Conservation (phyloP, 2,113 vertebrate species). For the Silurus asotus region DNA sequence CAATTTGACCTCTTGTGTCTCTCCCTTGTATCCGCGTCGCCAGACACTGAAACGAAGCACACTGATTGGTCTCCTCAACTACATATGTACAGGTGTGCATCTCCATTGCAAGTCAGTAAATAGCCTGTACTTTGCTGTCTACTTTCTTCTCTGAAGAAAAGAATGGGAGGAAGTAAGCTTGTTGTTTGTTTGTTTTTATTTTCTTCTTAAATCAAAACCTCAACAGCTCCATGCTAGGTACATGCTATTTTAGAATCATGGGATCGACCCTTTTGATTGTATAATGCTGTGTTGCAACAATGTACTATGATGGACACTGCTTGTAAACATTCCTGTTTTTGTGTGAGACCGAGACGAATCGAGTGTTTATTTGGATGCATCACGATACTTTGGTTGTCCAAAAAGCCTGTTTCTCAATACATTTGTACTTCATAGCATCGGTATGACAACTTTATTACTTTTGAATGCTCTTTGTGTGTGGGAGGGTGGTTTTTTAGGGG, state of each 20-base stretch:
- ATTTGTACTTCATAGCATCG: background rate
- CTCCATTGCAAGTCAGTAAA: background rate
- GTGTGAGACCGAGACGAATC: background rate
- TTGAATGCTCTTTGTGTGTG: background rate
- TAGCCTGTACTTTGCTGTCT: background rate
- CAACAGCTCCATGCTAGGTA: background rate
- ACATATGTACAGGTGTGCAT: too few species aligned
- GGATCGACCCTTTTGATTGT: background rate
- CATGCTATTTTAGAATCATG: background rate
- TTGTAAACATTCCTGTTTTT: background rate
- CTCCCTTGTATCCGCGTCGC: too few species aligned
- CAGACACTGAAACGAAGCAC: too few species aligned
- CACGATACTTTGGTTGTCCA: background rate
- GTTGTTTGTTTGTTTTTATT: background rate
- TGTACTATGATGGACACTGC: background rate
- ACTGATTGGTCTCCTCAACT: too few species aligned
- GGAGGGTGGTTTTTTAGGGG: background rate
- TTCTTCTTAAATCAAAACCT: too few species aligned
- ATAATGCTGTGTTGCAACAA: background rate
- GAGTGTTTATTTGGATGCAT: background rate
- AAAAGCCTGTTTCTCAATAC: background rate
- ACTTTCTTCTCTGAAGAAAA: background rate
- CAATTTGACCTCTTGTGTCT: too few species aligned
- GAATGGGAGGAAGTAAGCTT: background rate
- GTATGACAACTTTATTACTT: slow-evolving; percentile 1